Evolutionary conservation across 2,888 invertebrate genomes (phyloP).

Genomic region (Buathra laborator): DNA sequence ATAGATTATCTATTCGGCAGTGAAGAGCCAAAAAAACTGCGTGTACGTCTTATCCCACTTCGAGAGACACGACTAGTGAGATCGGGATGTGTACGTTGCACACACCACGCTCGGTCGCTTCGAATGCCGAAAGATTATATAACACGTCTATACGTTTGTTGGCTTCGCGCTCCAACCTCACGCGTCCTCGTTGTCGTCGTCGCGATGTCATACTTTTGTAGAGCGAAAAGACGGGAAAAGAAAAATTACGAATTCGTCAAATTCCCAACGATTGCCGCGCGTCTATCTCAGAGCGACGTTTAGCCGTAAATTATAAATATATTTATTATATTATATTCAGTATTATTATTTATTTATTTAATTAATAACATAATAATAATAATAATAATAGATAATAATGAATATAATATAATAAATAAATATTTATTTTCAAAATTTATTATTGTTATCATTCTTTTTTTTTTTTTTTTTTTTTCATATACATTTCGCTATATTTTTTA

Average conservation of each 20-base stretch:
- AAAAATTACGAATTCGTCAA: slow-evolving; percentile 2
- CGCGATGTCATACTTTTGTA: slow-evolving; percentile 51
- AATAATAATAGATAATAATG: background rate
- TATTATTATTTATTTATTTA: background rate
- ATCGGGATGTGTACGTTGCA: slow-evolving; percentile 48
- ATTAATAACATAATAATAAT: too few relatives aligned
- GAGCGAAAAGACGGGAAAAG: slow-evolving; percentile 41
- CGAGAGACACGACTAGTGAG: slow-evolving; percentile 57
- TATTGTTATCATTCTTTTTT: background rate
- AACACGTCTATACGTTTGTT: slow-evolving; percentile 49
- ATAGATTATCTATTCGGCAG: too few relatives aligned
- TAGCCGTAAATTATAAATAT: background rate
- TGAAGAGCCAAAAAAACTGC: slow-evolving; percentile 4
- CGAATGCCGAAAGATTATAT: slow-evolving; percentile 63
- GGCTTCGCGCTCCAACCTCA: slow-evolving; percentile 44
- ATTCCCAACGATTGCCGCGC: background rate
- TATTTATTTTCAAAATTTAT: too few relatives aligned
- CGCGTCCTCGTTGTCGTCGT: slow-evolving; percentile 38
- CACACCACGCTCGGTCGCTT: slow-evolving; percentile 53
- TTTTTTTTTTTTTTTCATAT: background rate
- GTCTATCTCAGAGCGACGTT: background rate
- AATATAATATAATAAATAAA: background rate
- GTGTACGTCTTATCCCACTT: slow-evolving; percentile 49
- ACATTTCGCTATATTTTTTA: background rate
- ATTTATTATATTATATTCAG: background rate